Evolutionary conservation across 1,140 invertebrate genomes (phyloP).

Genomic region (Ooceraea biroi): DNA sequence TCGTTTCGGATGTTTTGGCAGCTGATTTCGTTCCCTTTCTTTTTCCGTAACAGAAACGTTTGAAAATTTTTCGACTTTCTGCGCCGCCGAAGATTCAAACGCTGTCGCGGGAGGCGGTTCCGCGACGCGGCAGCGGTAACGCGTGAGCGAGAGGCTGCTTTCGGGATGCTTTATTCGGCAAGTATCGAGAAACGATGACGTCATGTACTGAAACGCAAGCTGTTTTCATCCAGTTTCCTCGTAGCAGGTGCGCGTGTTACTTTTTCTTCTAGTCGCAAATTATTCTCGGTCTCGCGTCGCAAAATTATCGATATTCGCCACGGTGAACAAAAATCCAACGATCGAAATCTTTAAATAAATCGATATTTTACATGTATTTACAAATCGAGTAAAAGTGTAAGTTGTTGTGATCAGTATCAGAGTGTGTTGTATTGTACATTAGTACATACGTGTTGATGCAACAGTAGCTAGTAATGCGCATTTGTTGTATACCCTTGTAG

Average conservation of each 20-base stretch:
- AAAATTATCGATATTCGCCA: not conserved
- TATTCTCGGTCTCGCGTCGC: not conserved
- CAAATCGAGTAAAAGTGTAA: not conserved
- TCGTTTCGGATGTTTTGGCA: slow-evolving; percentile 76
- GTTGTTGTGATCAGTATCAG: not conserved
- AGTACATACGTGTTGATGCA: not conserved
- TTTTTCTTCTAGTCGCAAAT: slow-evolving; percentile 5
- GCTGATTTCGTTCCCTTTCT: slow-evolving; percentile 72
- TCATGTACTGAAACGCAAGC: slow-evolving; percentile 78
- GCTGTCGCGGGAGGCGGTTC: not conserved
- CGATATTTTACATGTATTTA: not conserved
- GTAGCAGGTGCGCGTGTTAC: slow-evolving; percentile 60
- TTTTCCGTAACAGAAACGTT: slow-evolving; percentile 39
- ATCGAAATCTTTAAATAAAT: not conserved
- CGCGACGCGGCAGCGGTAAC: not conserved
- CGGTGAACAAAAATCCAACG: not conserved
- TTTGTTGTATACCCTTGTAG: not conserved
- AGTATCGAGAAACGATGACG: slow-evolving; percentile 72
- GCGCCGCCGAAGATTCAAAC: not conserved
- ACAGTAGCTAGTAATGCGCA: not conserved
- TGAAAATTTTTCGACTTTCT: not conserved
- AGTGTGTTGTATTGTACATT: not conserved
- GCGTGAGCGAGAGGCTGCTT: not conserved
- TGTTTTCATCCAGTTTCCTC: slow-evolving; percentile 68
- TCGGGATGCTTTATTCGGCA: slow-evolving; percentile 69